Base-by-base conservation (phyloP, 2,888 invertebrate species). In the Heteromyza rotundicornis region DNA sequence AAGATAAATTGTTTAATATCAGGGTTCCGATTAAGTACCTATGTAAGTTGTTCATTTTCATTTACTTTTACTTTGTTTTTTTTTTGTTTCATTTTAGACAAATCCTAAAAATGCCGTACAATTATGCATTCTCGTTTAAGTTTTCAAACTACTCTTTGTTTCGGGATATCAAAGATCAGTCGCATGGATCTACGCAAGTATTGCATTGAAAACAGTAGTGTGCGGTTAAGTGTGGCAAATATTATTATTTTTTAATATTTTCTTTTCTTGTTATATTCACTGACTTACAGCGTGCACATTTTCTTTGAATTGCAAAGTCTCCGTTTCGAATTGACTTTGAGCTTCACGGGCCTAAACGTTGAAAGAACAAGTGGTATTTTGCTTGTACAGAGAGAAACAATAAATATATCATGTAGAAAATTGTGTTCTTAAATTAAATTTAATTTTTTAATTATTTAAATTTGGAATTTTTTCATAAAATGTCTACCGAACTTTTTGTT, bases 321-420 rank as follows among this genome's bases (percentile, higher is more conserved):
- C 81, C 80, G 76, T 70, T 75, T 80, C 79, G 66, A 75, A 71
- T 72, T 72, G 72, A 71, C 72, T 79, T 55, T 80, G 81, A 71
- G 73, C 67, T 71, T 74, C 80, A 70, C 79, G 79, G 66, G 79
- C 79, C 79, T 79, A 80, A 76, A 80, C 77, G 76, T 73, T 71
- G 75, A 65, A 67, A 73, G 73, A 17, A 47, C 47, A 47, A 47
- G 2, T 19, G n/a, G n/a, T n/a, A n/a, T n/a, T n/a, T n/a, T n/a
- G n/a, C n/a, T 14, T 14, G 20, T 20, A 47, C 16, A 40, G 3
- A 40, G 47, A 73, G 65, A 73, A 64, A 72, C 71, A 72, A 71
- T 52, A 57, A 61, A 63, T 64, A 68, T 65, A 67, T 71, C 64
- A 66, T 70, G 64, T 59, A 66, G 56, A 40, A 52, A 52, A 60